Percentiles rank a stretch among this genome's conserved stretches.
Evolutionary conservation across 2,797 vertebrate species (phyloP).

Genomic region (Epinephelus malabaricus): DNA sequence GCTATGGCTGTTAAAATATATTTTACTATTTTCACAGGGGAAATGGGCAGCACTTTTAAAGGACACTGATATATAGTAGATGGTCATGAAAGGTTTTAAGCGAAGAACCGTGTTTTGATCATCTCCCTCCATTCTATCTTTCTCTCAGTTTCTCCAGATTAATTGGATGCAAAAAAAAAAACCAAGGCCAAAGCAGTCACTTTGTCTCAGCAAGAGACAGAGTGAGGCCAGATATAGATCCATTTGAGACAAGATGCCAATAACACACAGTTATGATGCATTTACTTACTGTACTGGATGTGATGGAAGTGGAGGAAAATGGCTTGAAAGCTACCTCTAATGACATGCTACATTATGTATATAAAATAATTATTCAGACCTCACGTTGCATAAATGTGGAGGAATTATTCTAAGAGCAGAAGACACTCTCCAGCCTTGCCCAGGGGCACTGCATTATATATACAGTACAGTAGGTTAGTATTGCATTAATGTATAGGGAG

Average conservation of each 20-base stretch:
- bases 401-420: slow-evolving; percentile 42
- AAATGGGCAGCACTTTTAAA: slow-evolving; percentile 36
- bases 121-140: slow-evolving; percentile 3
- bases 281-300: slow-evolving; percentile 18
- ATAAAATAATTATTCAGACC: slow-evolving; percentile 50
- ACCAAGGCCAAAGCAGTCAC: slow-evolving; percentile 5
- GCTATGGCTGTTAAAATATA: slow-evolving; percentile 30
- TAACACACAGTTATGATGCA: slow-evolving; percentile 17
- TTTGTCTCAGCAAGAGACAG: slow-evolving; percentile 33
- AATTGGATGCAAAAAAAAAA: slow-evolving; percentile 22
- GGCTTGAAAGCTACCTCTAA: slow-evolving; percentile 31
- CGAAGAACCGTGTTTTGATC: slow-evolving; percentile 14
- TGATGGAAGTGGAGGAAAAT: slow-evolving; percentile 23
- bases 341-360: slow-evolving; percentile 37
- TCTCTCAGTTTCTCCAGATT: slow-evolving; percentile 4
- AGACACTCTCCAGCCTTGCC: slow-evolving; percentile 37
- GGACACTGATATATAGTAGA: slow-evolving; percentile 31
- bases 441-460: slow-evolving; percentile 40
- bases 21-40: slow-evolving; percentile 29
- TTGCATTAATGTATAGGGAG: slow-evolving; percentile 49
- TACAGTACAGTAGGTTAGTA: slow-evolving; percentile 25
- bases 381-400: slow-evolving; percentile 39
- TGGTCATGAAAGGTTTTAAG: slow-evolving; percentile 18
- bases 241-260: slow-evolving; percentile 8
- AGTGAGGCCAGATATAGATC: slow-evolving; percentile 9